Percentiles rank a stretch among this genome's conserved stretches.
Evolutionary conservation across 2,797 vertebrate genomes (phyloP).

Genomic region (Lerista edwardsae): DNA sequence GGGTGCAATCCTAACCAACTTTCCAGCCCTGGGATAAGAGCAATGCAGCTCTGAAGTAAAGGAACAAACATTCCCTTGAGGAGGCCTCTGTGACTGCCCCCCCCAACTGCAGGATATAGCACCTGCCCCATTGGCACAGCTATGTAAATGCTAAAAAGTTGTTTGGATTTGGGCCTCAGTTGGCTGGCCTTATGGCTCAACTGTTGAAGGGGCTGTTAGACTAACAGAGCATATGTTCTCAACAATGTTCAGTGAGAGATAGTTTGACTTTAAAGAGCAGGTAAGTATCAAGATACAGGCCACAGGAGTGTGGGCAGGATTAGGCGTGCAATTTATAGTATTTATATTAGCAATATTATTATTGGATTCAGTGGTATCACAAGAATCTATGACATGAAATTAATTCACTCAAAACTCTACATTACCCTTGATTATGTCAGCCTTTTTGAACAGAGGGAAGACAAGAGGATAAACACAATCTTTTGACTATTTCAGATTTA

Average conservation of each 20-base stretch:
- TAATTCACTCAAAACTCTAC: background rate
- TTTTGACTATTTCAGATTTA: background rate
- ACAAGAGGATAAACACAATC: background rate
- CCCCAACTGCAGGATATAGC: too few species aligned
- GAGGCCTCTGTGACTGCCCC: too few species aligned
- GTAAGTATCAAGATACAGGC: background rate
- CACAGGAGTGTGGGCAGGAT: background rate
- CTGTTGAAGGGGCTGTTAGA: background rate
- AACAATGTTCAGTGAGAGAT: background rate
- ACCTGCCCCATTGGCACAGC: too few species aligned
- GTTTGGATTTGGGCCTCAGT: too few species aligned
- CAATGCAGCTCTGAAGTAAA: too few species aligned
- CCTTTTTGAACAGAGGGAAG: background rate
- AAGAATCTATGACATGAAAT: background rate
- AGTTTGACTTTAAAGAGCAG: background rate
- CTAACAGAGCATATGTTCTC: background rate
- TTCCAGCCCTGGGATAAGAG: too few species aligned
- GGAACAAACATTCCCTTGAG: too few species aligned
- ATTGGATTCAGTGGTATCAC: background rate
- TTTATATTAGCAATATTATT: background rate
- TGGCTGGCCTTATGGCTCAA: too few species aligned
- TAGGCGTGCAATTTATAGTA: background rate
- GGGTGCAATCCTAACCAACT: too few species aligned
- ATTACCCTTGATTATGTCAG: background rate
- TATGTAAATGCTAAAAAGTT: too few species aligned